Percentiles rank a stretch among this genome's conserved stretches.
Evolutionary conservation across 2,888 invertebrate genomes (phyloP).

Genomic region (Erebia epiphron): DNA sequence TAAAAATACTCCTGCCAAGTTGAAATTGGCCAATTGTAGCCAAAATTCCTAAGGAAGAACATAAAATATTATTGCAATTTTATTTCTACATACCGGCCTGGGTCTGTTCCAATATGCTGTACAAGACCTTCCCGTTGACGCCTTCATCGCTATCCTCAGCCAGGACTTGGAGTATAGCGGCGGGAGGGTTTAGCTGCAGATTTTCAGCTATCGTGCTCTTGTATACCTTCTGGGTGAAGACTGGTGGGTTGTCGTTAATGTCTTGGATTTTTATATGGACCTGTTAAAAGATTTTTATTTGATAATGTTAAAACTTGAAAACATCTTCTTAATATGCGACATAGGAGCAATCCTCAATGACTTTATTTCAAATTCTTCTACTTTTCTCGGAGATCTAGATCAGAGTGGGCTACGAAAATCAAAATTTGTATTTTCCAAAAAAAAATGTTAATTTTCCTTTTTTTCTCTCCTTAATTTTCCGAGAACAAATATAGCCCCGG

Average conservation of each 20-base stretch:
- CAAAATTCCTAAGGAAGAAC: too few species aligned
- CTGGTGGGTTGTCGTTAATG: slow-evolving; percentile 94
- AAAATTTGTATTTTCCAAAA: too few species aligned
- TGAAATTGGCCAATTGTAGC: too few species aligned
- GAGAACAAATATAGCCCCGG: too few species aligned
- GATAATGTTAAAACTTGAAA: neutral
- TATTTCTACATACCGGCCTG: slow-evolving; percentile 56
- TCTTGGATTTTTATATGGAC: slow-evolving; percentile 90
- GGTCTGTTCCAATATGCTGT: slow-evolving; percentile 85
- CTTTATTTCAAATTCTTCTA: too few species aligned
- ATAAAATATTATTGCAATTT: too few species aligned
- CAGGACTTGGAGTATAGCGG: slow-evolving; percentile 90
- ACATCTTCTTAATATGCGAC: neutral
- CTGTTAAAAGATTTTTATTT: slow-evolving; percentile 53
- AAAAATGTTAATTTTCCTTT: too few species aligned
- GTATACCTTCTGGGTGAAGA: slow-evolving; percentile 90
- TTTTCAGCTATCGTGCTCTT: slow-evolving; percentile 93
- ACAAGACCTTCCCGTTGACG: slow-evolving; percentile 89
- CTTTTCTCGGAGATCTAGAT: too few species aligned
- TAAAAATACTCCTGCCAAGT: too few species aligned
- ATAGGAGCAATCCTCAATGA: too few species aligned
- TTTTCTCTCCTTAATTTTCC: too few species aligned
- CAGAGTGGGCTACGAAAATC: too few species aligned
- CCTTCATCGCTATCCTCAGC: slow-evolving; percentile 93
- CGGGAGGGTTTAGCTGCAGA: slow-evolving; percentile 89